Evolutionary conservation across 1,140 invertebrate genomes (phyloP).

Genomic region (Hypothenemus hampei): DNA sequence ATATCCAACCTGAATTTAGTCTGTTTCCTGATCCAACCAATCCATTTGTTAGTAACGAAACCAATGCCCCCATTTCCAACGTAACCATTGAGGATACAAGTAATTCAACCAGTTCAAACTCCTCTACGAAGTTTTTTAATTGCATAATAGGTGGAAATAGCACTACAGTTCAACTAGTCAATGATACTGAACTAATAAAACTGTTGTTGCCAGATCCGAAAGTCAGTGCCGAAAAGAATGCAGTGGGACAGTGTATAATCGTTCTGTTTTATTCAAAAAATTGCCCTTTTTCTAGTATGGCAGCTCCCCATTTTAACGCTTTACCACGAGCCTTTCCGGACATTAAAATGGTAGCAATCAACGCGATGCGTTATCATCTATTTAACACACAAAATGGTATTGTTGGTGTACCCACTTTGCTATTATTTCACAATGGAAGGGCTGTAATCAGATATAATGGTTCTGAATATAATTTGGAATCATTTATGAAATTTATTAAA

Average conservation of each 20-base stretch:
- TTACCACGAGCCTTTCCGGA: slow-evolving; percentile 78
- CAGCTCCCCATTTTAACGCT: slow-evolving; percentile 87
- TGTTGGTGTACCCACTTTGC: slow-evolving; percentile 86
- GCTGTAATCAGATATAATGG: slow-evolving; percentile 83
- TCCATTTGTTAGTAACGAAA: not conserved
- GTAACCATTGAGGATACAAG: slow-evolving; percentile 17
- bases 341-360: slow-evolving; percentile 83
- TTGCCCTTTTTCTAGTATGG: slow-evolving; percentile 84
- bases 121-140: slow-evolving; percentile 33
- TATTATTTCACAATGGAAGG: slow-evolving; percentile 90
- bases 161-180: slow-evolving; percentile 39
- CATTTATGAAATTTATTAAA: slow-evolving; percentile 76
- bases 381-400: slow-evolving; percentile 92
- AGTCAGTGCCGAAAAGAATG: slow-evolving; percentile 48
- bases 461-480: slow-evolving; percentile 72
- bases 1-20: slow-evolving; percentile 14
- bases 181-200: slow-evolving; percentile 44
- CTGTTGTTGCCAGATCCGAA: slow-evolving; percentile 47
- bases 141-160: slow-evolving; percentile 31
- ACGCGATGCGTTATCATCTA: slow-evolving; percentile 78
- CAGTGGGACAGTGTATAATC: slow-evolving; percentile 66
- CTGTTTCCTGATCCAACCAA: slow-evolving; percentile 1
- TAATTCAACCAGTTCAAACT: slow-evolving; percentile 16
- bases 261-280: slow-evolving; percentile 86
- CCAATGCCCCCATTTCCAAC: slow-evolving; percentile 1